A percentile compares a stretch with the other conserved stretches of the same genome.
Evolutionary conservation across 2,797 vertebrate genomes (phyloP).

Genomic region (Mormyrops boulengeri): DNA sequence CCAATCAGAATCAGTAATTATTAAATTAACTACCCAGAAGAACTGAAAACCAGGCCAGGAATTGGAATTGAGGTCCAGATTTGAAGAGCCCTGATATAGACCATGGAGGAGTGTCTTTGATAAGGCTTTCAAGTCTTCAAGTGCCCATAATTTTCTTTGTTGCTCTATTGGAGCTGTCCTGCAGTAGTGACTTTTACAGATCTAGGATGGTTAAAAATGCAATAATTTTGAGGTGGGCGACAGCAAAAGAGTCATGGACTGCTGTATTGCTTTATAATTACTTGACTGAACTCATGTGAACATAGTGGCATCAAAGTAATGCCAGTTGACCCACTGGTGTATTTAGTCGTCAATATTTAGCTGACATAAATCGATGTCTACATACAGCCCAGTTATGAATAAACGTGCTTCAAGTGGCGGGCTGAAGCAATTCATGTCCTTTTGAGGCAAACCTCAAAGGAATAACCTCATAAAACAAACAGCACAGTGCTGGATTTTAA

Average conservation of each 20-base stretch:
- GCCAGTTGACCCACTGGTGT: constrained; percentile 36
- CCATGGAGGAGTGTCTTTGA: background rate
- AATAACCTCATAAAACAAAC: background rate
- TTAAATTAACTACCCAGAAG: background rate
- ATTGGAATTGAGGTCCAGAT: background rate
- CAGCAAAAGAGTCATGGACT: constrained; percentile 58
- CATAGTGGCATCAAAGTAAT: constrained; percentile 46
- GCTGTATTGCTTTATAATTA: constrained; percentile 20
- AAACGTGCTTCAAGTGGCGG: background rate
- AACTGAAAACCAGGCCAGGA: background rate
- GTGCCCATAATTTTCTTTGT: background rate
- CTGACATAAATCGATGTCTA: constrained; percentile 54
- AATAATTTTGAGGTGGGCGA: constrained; percentile 47
- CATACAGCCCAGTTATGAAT: background rate
- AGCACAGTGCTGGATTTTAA: background rate
- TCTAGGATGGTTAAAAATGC: constrained; percentile 31
- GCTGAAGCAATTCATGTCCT: background rate
- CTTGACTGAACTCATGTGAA: constrained; percentile 43
- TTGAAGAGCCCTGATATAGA: background rate
- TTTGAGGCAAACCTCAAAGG: background rate
- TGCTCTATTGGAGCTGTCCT: background rate
- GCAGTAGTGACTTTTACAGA: background rate
- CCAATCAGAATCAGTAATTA: background rate
- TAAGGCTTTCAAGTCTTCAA: background rate
- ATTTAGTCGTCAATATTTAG: constrained; percentile 48